Conservation (phyloP, 2,113 vertebrate species). For the Vulpes lagopus region DNA sequence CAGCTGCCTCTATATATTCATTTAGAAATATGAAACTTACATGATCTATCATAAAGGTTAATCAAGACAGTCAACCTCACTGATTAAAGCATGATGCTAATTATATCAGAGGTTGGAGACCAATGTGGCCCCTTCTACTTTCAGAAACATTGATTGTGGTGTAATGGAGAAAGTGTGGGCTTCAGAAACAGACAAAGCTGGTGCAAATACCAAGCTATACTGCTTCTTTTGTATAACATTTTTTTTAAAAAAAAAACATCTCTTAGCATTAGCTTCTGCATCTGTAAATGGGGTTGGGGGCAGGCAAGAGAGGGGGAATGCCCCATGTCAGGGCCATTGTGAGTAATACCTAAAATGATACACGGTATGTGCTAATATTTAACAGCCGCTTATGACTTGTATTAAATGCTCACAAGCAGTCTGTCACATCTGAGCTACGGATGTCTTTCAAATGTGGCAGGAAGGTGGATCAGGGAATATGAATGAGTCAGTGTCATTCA, state of each 20-base stretch:
- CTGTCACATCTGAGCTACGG: constrained; percentile 44
- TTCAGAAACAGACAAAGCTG: constrained; percentile 51
- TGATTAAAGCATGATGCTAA: constrained; percentile 81
- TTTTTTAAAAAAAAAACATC: not conserved
- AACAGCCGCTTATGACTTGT: not conserved
- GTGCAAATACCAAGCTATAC: not conserved
- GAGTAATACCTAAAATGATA: not conserved
- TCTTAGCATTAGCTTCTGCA: not conserved
- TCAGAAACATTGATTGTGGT: constrained; percentile 80
- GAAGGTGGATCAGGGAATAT: constrained; percentile 47
- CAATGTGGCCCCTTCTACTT: constrained; percentile 73
- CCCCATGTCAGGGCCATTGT: not conserved
- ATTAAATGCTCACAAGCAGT: constrained; percentile 33
- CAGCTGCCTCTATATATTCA: constrained; percentile 74
- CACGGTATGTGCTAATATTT: constrained; percentile 6
- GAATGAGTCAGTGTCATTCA: constrained; percentile 53
- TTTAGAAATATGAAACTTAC: constrained; percentile 82
- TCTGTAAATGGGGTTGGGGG: not conserved
- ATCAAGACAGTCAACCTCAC: constrained; percentile 82
- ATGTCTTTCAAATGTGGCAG: constrained; percentile 61
- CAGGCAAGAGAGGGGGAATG: not conserved
- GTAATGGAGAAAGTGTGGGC: constrained; percentile 74
- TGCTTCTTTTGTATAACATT: constrained; percentile 26
- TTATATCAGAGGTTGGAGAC: constrained; percentile 75
- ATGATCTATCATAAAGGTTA: constrained; percentile 83